Base-by-base conservation (phyloP, 2,888 invertebrate genomes). In the Cybosia mesomella region DNA sequence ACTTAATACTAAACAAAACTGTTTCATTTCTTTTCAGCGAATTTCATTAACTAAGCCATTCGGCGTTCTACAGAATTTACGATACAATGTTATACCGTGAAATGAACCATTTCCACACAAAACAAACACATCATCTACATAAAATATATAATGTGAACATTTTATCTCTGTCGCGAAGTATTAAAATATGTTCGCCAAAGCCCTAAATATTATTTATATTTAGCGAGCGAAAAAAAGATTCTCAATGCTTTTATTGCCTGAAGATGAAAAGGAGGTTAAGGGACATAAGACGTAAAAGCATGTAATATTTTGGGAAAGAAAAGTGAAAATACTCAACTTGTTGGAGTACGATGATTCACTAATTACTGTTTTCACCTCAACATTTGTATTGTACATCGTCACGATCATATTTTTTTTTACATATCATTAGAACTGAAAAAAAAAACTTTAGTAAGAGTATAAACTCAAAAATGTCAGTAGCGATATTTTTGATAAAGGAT, bases 321-420 rank as follows among this genome's bases (percentile, higher is more conserved):
- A 67, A 75, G 55, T 71, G 68, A 66, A 63, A 72, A 73, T 22
- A 18, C n/a, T 32, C 9, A 54, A 21, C 39, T 32, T 60, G 58
- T 36, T 22, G 57, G 57, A 32, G 36, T 55, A 59, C 55, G 43
- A 36, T 34, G 60, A 67, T 21, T 43, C 53, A 57, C n/a, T 66
- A 69, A 66, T 64, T 36, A 71, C 32, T n/a, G 55, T 63, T 64
- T 67, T 61, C 22, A 59, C 11, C 24, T 21, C 13, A 60, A 58
- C 28, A 61, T 66, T 61, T 22, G 22, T 21, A 43, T 55, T 55
- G 11, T 13, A 21, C 28, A 49, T 24, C 36, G 24, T 10, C 24
- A 18, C 43, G 9, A 60, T 22, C 24, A 24, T 43, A n/a, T 60
- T 24, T 39, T 24, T 39, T 43, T 10, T 13, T 43, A 43, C 39